Conservation (phyloP, 2,888 invertebrate genomes). For the Tuta absoluta region DNA sequence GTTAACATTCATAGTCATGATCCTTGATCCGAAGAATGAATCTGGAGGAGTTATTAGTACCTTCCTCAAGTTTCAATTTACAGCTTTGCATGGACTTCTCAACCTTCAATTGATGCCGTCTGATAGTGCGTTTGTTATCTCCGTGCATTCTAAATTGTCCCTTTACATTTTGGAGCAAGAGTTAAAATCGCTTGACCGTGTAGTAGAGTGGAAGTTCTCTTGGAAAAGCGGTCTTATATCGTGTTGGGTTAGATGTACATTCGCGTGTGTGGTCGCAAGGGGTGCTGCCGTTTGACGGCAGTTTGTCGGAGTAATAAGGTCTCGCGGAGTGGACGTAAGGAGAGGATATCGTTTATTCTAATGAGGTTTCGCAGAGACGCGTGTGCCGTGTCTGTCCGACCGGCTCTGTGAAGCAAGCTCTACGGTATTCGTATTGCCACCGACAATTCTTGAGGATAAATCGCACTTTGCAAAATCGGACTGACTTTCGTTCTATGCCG, state of each 20-base stretch:
- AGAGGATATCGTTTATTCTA: slow-evolving; percentile 82
- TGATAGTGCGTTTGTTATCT: slow-evolving; percentile 65
- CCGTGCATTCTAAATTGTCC: slow-evolving; percentile 51
- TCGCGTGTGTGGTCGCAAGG: slow-evolving; percentile 26
- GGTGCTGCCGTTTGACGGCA: slow-evolving; percentile 72
- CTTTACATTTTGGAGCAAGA: slow-evolving; percentile 50
- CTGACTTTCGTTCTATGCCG: slow-evolving; percentile 1
- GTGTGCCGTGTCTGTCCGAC: slow-evolving; percentile 54
- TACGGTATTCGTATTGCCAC: slow-evolving; percentile 40
- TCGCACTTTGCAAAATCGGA: slow-evolving; percentile 12
- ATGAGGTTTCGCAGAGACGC: slow-evolving; percentile 71
- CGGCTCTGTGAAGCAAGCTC: background rate
- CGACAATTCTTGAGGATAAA: slow-evolving; percentile 29
- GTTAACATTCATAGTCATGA: slow-evolving; percentile 7
- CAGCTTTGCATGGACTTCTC: slow-evolving; percentile 70
- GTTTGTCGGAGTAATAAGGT: slow-evolving; percentile 80
- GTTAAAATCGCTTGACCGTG: slow-evolving; percentile 45
- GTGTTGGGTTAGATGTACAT: slow-evolving; percentile 41
- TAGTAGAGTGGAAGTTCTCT: background rate
- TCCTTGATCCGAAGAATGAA: slow-evolving; percentile 29
- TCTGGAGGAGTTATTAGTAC: slow-evolving; percentile 59
- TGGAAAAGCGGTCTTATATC: slow-evolving; percentile 48
- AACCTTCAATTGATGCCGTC: slow-evolving; percentile 65
- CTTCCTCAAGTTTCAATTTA: slow-evolving; percentile 72
- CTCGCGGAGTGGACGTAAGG: slow-evolving; percentile 78